These are phyloP conservation scores for Uropsilus gracilis DNA, from an alignment of 2,113 vertebrate species.

Conservation along the genomic window DNA sequence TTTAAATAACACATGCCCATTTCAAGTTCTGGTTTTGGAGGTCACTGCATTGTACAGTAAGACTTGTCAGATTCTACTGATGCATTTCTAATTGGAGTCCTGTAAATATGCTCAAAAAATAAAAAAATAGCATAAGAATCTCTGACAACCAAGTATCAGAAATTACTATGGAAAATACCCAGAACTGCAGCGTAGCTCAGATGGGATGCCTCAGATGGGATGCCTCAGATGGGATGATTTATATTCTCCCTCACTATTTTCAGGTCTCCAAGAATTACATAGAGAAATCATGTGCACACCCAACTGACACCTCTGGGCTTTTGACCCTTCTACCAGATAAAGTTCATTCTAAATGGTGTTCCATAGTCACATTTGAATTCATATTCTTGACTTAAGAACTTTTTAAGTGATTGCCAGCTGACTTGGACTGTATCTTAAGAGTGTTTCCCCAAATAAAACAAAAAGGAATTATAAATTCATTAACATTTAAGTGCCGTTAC, in stretches of 20 bases:
- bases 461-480: background rate
- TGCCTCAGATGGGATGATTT: conserved; percentile 1
- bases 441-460: background rate
- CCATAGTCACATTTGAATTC: background rate
- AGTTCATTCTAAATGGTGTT: background rate
- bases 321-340: background rate
- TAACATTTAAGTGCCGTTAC: background rate
- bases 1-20: background rate
- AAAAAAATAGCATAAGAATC: background rate
- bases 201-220: background rate
- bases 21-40: background rate
- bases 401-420: background rate
- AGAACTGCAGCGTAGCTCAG: background rate
- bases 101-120: conserved; percentile 48
- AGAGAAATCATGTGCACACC: background rate
- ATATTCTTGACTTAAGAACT: conserved; percentile 20
- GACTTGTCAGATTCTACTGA: background rate
- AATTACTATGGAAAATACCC: background rate
- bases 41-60: background rate
- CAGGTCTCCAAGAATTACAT: background rate
- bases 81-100: background rate
- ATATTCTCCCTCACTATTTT: background rate
- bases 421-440: background rate
- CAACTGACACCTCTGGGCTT: background rate
- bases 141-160: background rate